Percentiles rank a stretch among this genome's conserved stretches.
phyloP scores from a whole-genome alignment of 2,888 invertebrate species.

The Epsilonema sp. region DNA sequence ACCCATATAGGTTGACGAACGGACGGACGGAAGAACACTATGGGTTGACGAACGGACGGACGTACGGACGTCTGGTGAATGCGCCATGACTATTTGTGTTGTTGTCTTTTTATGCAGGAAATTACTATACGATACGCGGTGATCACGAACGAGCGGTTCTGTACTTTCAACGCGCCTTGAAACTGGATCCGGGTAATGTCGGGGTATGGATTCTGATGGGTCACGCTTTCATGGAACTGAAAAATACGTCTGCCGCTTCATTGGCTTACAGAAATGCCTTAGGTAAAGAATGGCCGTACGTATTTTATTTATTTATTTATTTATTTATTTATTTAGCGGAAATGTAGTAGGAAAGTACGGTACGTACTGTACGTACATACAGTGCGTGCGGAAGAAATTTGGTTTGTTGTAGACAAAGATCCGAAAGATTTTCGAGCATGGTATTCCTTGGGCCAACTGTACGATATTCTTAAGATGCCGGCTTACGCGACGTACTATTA shows the following conservation, averaged over 20 bases:
- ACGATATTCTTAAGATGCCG: conserved; percentile 89
- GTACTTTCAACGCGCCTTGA: conserved; percentile 81
- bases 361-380: too few species aligned
- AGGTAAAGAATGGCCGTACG: conserved; percentile 41
- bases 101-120: conserved; percentile 47
- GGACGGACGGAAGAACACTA: too few species aligned
- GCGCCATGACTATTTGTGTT: too few species aligned
- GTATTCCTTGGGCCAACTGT: conserved; percentile 96
- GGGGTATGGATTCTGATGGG: conserved; percentile 97
- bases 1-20: too few species aligned
- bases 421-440: conserved; percentile 84
- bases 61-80: too few species aligned
- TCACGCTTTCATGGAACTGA: conserved; percentile 95
- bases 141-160: conserved; percentile 94
- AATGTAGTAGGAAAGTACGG: not conserved
- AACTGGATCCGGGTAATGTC: conserved; percentile 74
- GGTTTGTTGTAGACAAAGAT: conserved; percentile 55
- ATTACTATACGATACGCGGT: conserved; percentile 80
- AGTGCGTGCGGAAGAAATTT: not conserved
- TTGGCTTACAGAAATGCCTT: conserved; percentile 91
- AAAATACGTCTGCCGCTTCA: conserved; percentile 94
- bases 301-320: not conserved
- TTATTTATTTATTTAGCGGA: too few species aligned
- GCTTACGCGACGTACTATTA: conserved; percentile 90
- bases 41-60: too few species aligned